A percentile compares a stretch with the other conserved stretches of the same genome.
Conservation (phyloP, 1,140 invertebrate species). For the Hylaeus anthracinus region DNA sequence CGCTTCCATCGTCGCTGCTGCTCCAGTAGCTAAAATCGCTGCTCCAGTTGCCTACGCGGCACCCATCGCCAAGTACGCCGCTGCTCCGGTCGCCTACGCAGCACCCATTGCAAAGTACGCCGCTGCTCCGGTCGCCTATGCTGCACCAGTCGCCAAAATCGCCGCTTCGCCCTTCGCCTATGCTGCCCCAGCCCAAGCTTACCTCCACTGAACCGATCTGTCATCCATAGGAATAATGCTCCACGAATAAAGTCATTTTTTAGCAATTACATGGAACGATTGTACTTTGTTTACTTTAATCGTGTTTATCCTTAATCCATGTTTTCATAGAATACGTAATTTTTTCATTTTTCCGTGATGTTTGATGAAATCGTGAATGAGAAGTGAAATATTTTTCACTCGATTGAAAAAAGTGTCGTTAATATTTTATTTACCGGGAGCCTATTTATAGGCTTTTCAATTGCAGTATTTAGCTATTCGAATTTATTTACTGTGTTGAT, state of each 20-base stretch:
- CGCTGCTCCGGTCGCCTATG: constrained; percentile 45
- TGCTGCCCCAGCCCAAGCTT: constrained; percentile 54
- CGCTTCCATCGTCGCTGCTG: constrained; percentile 53
- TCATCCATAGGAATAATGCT: constrained; percentile 47
- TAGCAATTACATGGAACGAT: constrained; percentile 44
- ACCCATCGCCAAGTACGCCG: constrained; percentile 62
- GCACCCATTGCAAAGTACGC: constrained; percentile 47
- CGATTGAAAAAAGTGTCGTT: no score
- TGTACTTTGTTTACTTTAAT: not conserved
- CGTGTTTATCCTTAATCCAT: no score
- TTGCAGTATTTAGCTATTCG: no score
- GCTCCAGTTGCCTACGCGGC: constrained; percentile 55
- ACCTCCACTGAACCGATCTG: constrained; percentile 62
- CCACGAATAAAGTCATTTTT: constrained; percentile 52
- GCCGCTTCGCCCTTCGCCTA: constrained; percentile 41
- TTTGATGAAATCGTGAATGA: no score
- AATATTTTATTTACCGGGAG: no score
- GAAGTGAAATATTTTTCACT: no score
- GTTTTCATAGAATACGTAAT: no score
- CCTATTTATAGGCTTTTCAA: no score
- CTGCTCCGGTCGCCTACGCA: constrained; percentile 53
- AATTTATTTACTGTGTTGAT: no score
- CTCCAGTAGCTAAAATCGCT: constrained; percentile 53
- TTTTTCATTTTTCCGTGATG: no score
- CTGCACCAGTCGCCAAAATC: constrained; percentile 12